Base-by-base conservation (phyloP, 2,888 invertebrate genomes). In the Venusia cambrica region DNA sequence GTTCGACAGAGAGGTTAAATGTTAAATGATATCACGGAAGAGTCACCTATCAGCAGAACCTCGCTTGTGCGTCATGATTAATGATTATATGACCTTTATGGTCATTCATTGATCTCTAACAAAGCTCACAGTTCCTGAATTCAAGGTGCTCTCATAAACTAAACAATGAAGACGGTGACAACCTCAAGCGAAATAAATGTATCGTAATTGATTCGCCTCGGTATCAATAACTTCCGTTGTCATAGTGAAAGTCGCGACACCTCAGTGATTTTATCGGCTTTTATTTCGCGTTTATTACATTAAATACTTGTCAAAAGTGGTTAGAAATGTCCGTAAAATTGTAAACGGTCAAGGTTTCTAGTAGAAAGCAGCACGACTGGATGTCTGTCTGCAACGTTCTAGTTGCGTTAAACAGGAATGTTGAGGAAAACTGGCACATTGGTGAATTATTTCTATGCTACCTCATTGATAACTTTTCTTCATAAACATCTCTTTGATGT, bases 181-280 rank as follows among this genome's bases (percentile, higher is more conserved):
- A 47, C 42, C 56, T 51, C 46, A 53, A 63, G 63, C 62, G 62
- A 70, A 71, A 64, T 62, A 62, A 57, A 54, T 52, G 48, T 48
- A 21, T 31, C 15, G 27, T 37, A 61, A 63, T 63, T 56, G 57
- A 67, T 68, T 65, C 46, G 64, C 43, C 48, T 47, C 51, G 50
- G 51, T 40, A 43, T 45, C 51, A 32, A 49, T 44, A 38, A 52
- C 57, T 57, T 55, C 58, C 57, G 59, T 61, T 45, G 50, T 49
- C 31, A 26, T 26, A 37, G 37, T 39, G 38, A 53, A 48, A 48
- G 57, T 67, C 57, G 65, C 59, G 60, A 38, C 28, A 41, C 33
- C 34, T 19, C 22, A 34, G 34, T 36, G 26, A 32, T 44, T 45
- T 38, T 38, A 34, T 38, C 32, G 19, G 45, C 33, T 37, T 25